Conservation (phyloP, 1,140 invertebrate genomes). For the Papilio glaucus region DNA sequence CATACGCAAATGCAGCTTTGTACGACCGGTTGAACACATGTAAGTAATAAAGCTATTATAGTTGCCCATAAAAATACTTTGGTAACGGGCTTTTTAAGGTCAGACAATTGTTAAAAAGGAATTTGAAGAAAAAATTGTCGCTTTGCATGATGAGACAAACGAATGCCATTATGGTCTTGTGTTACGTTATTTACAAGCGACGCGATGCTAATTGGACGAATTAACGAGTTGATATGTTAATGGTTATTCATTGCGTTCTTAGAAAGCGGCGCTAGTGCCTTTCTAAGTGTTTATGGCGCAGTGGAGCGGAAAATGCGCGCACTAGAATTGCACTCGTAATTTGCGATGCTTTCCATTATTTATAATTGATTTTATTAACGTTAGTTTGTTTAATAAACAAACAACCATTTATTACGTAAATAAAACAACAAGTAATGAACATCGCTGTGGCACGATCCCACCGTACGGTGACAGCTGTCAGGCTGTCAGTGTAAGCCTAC, state of each 20-base stretch:
- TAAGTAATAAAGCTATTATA: neutral
- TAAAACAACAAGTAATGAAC: too few species aligned
- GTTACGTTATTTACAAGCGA: neutral
- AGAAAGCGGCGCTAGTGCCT: constrained; percentile 25
- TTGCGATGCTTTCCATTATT: neutral
- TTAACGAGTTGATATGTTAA: constrained; percentile 22
- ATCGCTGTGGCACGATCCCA: too few species aligned
- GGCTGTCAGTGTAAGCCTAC: too few species aligned
- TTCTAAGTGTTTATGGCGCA: constrained; percentile 28
- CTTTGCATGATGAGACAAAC: neutral
- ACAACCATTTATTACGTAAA: neutral
- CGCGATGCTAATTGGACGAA: constrained; percentile 8
- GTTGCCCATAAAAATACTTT: constrained; percentile 10
- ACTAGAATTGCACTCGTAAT: constrained; percentile 8
- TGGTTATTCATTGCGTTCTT: constrained; percentile 28
- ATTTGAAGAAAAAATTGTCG: neutral
- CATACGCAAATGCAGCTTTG: neutral
- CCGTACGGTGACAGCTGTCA: too few species aligned
- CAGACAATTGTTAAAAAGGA: neutral
- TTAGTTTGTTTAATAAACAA: neutral
- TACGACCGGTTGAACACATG: neutral
- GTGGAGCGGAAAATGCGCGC: constrained; percentile 3
- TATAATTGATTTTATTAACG: neutral
- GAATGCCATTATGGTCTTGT: neutral
- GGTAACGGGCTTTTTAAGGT: neutral